Evolutionary conservation across 2,797 vertebrate genomes (phyloP), one percentile per base, ranked within the genome.

Genomic region (Melanotaenia boesemani): DNA sequence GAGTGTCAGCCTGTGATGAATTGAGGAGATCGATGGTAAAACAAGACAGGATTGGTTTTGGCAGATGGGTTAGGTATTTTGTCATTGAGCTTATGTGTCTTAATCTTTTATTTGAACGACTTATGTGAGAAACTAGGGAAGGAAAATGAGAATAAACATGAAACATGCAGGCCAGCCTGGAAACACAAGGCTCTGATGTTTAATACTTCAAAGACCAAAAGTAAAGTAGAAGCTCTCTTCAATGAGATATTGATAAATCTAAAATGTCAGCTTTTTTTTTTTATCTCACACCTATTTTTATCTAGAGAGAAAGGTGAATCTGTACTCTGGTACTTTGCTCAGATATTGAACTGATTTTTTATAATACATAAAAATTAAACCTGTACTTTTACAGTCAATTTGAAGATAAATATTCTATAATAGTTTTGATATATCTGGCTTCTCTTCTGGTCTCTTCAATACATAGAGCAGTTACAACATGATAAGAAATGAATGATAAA

Each of bases 181-280:
- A 77, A 72, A 82, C 60, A 69, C 6, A 39, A 20, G 67, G n/a
- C 22, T 89, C 82, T 86, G 76, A 88, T 85, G 79, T 55, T 39
- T 63, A 64, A 13, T 46, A 44, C 16, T 6, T 46, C 44, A 20
- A 46, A 46, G 44, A 46, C 16, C 16, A 7, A 46, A 46, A 6
- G 6, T 18, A 46, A 46, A 46, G 44, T 6, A 6, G 16, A 3
- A n/a, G 54, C 74, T 87, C 12, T 3, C n/a, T n/a, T 12, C 52
- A 24, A 13, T 5, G 11, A 55, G 22, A 13, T 52, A 6, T 11
- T 22, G n/a, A n/a, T 50, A 11, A 50, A 22, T 22, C 48, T 22
- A 55, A 26, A 55, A 12, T 11, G n/a, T 52, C n/a, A 22, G 2
- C 9, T 11, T 2, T n/a, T 9, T 50, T 20, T 20, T 48, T n/a